Conservation (phyloP, 2,797 vertebrate genomes). For the Halcyon chelicuti region DNA sequence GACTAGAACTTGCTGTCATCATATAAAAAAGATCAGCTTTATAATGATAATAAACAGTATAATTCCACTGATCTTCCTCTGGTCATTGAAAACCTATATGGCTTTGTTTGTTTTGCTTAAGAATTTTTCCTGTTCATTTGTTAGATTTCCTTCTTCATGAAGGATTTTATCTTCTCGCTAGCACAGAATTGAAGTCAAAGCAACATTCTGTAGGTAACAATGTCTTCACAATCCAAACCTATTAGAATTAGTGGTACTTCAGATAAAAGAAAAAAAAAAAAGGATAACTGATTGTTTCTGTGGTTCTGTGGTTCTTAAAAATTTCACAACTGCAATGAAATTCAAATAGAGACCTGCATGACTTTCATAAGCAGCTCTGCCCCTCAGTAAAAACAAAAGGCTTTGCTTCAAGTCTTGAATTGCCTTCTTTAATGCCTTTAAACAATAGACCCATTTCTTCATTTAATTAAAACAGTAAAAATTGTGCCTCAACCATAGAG, state of each 20-base stretch:
- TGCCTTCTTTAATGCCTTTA: conserved; percentile 70
- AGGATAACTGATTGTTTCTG: conserved; percentile 63
- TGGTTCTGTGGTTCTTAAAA: conserved; percentile 75
- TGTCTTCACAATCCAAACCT: neutral
- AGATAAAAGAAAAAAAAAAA: neutral
- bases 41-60: neutral
- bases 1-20: neutral
- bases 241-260: conserved; percentile 18
- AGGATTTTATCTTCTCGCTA: neutral
- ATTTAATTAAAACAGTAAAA: conserved; percentile 85
- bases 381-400: conserved; percentile 51
- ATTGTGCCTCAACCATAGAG: conserved; percentile 65
- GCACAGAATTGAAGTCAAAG: neutral
- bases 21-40: neutral
- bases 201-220: neutral
- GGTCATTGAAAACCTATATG: neutral
- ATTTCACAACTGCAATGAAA: conserved; percentile 85
- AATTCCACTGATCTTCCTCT: neutral
- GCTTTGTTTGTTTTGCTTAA: neutral
- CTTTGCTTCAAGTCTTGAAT: conserved; percentile 72
- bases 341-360: conserved; percentile 81
- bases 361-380: conserved; percentile 74
- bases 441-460: conserved; percentile 78
- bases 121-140: neutral
- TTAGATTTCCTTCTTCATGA: neutral